Conservation (phyloP, 2,888 invertebrate genomes). For the Chrysolina haemoptera region DNA sequence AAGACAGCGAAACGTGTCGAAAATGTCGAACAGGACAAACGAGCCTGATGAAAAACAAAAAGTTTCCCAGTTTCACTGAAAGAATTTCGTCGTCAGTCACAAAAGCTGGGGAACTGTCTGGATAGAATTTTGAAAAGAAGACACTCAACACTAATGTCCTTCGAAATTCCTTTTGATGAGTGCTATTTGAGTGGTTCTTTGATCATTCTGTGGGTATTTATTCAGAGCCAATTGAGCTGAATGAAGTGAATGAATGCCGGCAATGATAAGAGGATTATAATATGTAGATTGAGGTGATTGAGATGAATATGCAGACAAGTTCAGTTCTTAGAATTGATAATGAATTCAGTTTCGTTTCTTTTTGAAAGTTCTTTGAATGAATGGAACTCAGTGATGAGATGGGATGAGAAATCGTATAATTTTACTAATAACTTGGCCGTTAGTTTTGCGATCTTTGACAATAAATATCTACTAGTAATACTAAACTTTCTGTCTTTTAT, state of each 20-base stretch:
- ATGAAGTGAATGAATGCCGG: neutral
- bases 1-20: neutral
- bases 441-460: too few relatives aligned
- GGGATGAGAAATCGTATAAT: too few relatives aligned
- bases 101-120: neutral
- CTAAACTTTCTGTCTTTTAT: too few relatives aligned
- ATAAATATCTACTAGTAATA: too few relatives aligned
- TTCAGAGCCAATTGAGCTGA: neutral
- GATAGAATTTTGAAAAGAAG: neutral
- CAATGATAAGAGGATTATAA: neutral
- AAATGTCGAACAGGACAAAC: neutral
- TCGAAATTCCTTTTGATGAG: constrained; percentile 2
- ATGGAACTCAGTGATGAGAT: too few relatives aligned
- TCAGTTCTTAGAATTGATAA: neutral
- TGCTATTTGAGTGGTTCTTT: neutral
- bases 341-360: neutral
- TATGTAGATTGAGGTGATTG: neutral
- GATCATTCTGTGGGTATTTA: neutral
- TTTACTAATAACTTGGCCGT: too few relatives aligned
- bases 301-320: neutral
- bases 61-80: neutral
- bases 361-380: too few relatives aligned
- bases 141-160: neutral
- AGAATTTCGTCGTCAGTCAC: neutral
- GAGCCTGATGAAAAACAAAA: neutral